A percentile compares a stretch with the other conserved stretches of the same genome.
Evolutionary conservation across 1,140 invertebrate genomes (phyloP).

Genomic region (Lordiphosa mommai): DNA sequence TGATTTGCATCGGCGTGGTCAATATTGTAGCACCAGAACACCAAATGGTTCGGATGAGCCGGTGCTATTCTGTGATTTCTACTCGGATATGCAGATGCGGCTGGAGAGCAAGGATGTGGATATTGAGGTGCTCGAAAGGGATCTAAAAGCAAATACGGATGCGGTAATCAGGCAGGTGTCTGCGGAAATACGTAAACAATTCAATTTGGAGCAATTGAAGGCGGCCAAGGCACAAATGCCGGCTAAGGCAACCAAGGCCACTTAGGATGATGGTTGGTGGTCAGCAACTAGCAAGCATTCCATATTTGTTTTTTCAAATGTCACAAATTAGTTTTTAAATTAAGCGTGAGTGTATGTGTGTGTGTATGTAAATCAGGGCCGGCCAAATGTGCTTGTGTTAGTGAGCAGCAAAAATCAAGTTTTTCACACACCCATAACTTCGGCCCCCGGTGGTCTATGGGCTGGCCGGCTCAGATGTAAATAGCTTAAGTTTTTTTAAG

Average conservation of each 20-base stretch:
- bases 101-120: constrained; percentile 74
- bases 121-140: constrained; percentile 65
- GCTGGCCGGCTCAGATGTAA: no score
- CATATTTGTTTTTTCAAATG: constrained; percentile 2
- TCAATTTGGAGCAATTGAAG: constrained; percentile 65
- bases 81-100: constrained; percentile 77
- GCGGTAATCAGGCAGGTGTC: constrained; percentile 68
- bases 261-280: not conserved
- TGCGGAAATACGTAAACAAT: constrained; percentile 64
- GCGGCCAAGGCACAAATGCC: constrained; percentile 64
- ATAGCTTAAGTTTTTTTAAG: no score
- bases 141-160: constrained; percentile 71
- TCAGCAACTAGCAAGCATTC: constrained; percentile 28
- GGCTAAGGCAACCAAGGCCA: constrained; percentile 43
- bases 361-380: no score
- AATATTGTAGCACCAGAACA: constrained; percentile 73
- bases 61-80: constrained; percentile 77
- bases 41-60: constrained; percentile 67
- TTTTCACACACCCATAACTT: no score
- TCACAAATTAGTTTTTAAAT: constrained; percentile 48
- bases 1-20: constrained; percentile 66
- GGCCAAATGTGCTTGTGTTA: no score
- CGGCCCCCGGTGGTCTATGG: no score
- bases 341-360: constrained; percentile 12
- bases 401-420: no score